Conservation (phyloP, 35 echinoderm and acorn worm genomes). For the Stichopus chloronotus region DNA sequence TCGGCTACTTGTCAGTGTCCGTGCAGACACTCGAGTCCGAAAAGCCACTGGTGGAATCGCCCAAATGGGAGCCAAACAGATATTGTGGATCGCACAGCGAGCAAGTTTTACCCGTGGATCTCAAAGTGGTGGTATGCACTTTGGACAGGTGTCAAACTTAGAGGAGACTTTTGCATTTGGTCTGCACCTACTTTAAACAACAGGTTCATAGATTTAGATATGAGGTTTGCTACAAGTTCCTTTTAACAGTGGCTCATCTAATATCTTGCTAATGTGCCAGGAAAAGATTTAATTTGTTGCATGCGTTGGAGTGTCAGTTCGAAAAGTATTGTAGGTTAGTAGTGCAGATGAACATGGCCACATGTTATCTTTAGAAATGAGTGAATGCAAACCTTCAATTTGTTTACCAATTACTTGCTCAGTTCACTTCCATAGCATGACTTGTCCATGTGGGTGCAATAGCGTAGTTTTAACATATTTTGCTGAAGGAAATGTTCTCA, state of each 20-base stretch:
- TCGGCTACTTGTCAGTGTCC: background rate
- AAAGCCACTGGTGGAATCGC: background rate
- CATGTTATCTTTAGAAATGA: too few species aligned
- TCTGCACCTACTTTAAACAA: conserved; percentile 21
- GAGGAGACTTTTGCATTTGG: background rate
- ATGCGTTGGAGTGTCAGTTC: too few species aligned
- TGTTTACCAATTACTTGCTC: too few species aligned
- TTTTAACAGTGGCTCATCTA: background rate
- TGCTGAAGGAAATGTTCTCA: too few species aligned
- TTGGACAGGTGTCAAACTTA: background rate
- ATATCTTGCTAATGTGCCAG: too few species aligned
- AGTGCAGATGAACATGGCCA: too few species aligned
- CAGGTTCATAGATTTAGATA: conserved; percentile 25
- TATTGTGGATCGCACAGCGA: background rate
- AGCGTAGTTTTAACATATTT: too few species aligned
- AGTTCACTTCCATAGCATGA: too few species aligned
- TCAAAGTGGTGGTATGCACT: background rate
- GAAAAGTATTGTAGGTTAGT: too few species aligned
- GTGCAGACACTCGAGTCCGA: background rate
- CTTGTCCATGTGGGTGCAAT: too few species aligned
- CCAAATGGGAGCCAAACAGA: background rate
- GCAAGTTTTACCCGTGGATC: background rate
- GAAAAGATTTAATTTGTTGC: too few species aligned
- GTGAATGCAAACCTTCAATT: too few species aligned
- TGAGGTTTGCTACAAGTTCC: conserved; percentile 48